These are phyloP conservation scores for Diarsia mendica DNA, from an alignment of 2,888 invertebrate species.

Conservation along the genomic window DNA sequence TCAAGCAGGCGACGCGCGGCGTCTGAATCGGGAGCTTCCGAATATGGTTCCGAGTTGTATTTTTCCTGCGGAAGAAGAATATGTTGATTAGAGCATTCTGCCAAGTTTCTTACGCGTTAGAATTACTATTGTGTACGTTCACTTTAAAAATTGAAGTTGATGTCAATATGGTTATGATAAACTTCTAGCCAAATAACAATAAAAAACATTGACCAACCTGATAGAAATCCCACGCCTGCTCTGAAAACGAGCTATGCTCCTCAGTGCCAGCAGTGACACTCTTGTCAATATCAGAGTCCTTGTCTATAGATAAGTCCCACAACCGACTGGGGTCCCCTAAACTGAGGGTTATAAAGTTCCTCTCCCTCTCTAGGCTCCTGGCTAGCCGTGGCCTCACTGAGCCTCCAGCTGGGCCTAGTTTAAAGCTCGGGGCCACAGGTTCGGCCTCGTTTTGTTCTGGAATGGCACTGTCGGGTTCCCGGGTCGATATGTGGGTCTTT, in stretches of 20 bases:
- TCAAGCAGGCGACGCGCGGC: slow-evolving; percentile 95
- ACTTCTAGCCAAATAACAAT: background rate
- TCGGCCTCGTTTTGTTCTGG: slow-evolving; percentile 82
- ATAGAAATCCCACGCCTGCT: slow-evolving; percentile 98
- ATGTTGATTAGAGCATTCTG: background rate
- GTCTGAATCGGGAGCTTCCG: slow-evolving; percentile 96
- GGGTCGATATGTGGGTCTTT: slow-evolving; percentile 84
- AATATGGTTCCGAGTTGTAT: slow-evolving; percentile 97
- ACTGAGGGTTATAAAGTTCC: slow-evolving; percentile 82
- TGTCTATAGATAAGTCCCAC: slow-evolving; percentile 86
- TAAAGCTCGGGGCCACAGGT: slow-evolving; percentile 91
- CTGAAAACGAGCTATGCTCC: slow-evolving; percentile 95
- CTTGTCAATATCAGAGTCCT: slow-evolving; percentile 88
- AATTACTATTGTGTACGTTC: background rate
- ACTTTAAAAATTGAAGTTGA: background rate
- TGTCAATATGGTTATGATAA: too few relatives aligned
- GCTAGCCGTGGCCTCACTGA: slow-evolving; percentile 83
- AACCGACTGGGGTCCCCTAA: slow-evolving; percentile 85
- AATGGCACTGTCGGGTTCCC: slow-evolving; percentile 83
- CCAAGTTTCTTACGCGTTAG: too few relatives aligned
- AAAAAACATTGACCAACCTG: slow-evolving; percentile 90
- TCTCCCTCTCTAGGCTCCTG: slow-evolving; percentile 82
- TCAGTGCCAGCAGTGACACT: slow-evolving; percentile 92
- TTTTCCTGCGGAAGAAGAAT: slow-evolving; percentile 92
- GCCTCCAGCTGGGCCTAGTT: slow-evolving; percentile 91